Percentiles rank a stretch among this genome's conserved stretches.
Evolutionary conservation across 1,140 invertebrate genomes (phyloP).

Genomic region (Liolophura sinensis): DNA sequence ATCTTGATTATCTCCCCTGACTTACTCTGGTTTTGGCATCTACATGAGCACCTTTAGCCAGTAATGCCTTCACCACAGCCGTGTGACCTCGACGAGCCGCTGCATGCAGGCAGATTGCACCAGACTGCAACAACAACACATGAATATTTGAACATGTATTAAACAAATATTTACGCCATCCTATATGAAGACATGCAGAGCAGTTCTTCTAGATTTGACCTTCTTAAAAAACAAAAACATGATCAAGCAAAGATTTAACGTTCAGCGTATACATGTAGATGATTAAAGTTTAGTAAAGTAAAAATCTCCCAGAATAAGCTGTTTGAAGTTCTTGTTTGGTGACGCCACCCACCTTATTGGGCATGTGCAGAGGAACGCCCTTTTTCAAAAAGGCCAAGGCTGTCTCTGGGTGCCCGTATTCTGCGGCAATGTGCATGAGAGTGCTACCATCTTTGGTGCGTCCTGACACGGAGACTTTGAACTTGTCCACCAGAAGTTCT

Average conservation of each 20-base stretch:
- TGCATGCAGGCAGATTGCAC: slow-evolving; percentile 61
- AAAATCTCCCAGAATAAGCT: background rate
- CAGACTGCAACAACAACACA: slow-evolving; percentile 39
- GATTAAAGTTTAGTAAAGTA: too few species aligned
- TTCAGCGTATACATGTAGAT: too few species aligned
- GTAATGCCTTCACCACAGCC: slow-evolving; percentile 92
- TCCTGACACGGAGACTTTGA: slow-evolving; percentile 79
- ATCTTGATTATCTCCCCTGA: background rate
- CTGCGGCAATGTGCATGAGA: slow-evolving; percentile 95
- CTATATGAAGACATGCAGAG: background rate
- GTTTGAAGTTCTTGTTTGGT: too few species aligned
- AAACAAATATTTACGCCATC: background rate
- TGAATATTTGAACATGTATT: background rate
- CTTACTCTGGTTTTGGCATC: slow-evolving; percentile 88
- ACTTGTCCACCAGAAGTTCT: slow-evolving; percentile 95
- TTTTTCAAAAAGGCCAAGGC: slow-evolving; percentile 98
- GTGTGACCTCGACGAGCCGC: slow-evolving; percentile 78
- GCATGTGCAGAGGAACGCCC: slow-evolving; percentile 99
- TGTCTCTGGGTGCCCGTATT: slow-evolving; percentile 95
- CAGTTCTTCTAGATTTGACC: too few species aligned
- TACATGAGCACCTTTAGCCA: slow-evolving; percentile 95
- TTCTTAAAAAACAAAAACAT: too few species aligned
- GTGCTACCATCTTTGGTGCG: slow-evolving; percentile 85
- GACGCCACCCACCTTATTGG: slow-evolving; percentile 79
- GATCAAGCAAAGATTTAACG: too few species aligned